These are phyloP conservation scores for Cyprinodon variegatus DNA, from an alignment of 2,113 vertebrate species.

Conservation along the genomic window DNA sequence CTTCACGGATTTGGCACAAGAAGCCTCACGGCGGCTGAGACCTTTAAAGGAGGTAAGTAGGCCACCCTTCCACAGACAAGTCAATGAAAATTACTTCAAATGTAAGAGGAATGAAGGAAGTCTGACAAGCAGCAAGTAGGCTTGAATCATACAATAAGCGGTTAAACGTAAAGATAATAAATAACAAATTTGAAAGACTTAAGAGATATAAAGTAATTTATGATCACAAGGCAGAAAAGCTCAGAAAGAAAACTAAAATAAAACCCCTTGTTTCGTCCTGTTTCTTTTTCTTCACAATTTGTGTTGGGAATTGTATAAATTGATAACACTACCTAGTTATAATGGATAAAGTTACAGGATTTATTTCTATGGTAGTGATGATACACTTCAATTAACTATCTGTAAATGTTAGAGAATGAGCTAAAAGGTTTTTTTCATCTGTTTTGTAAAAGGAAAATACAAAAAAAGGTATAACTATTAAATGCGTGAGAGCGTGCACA, in stretches of 20 bases:
- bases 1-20: slow-evolving; percentile 51
- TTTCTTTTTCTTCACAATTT: neutral
- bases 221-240: neutral
- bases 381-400: too few relatives aligned
- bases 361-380: too few relatives aligned
- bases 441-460: too few relatives aligned
- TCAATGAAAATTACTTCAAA: slow-evolving; percentile 26
- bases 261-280: neutral
- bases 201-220: neutral
- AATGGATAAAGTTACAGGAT: too few relatives aligned
- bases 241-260: neutral
- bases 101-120: neutral
- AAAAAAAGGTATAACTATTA: too few relatives aligned
- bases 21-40: slow-evolving; percentile 42
- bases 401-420: too few relatives aligned
- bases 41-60: slow-evolving; percentile 58
- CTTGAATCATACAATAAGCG: neutral
- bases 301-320: neutral
- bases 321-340: too few relatives aligned
- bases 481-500: too few relatives aligned
- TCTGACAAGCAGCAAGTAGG: slow-evolving; percentile 2
- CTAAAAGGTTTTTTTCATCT: too few relatives aligned
- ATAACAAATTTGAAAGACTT: neutral
- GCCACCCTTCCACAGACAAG: slow-evolving; percentile 38
- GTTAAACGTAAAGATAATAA: neutral